phyloP scores from a whole-genome alignment of 2,888 invertebrate species.

The Hedya salicella region DNA sequence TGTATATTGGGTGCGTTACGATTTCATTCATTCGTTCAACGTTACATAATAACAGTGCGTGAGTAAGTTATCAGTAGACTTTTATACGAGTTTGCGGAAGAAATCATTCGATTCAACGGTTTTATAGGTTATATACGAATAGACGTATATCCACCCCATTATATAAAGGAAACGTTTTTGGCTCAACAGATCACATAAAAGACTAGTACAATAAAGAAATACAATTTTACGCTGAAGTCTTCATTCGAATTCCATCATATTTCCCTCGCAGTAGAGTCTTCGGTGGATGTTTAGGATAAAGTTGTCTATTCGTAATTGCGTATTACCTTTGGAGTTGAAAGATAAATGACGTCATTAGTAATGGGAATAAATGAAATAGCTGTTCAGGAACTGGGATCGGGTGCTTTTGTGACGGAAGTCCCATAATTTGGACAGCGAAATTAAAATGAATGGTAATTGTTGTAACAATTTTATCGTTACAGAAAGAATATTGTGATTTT shows the following conservation, averaged over 20 bases:
- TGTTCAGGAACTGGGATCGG: conserved; percentile 22
- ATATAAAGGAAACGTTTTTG: conserved; percentile 57
- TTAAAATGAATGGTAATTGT: too few species aligned
- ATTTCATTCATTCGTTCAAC: too few species aligned
- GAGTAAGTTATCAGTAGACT: too few species aligned
- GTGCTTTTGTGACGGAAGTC: conserved; percentile 1
- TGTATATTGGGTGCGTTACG: too few species aligned
- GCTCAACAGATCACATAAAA: conserved; percentile 61
- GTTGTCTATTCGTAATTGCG: conserved; percentile 46
- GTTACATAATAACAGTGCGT: too few species aligned
- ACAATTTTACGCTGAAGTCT: conserved; percentile 47
- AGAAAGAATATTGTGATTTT: too few species aligned
- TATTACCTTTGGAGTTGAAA: conserved; percentile 47
- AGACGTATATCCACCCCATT: conserved; percentile 49
- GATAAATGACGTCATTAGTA: conserved; percentile 50
- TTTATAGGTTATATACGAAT: too few species aligned
- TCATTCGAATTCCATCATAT: neutral
- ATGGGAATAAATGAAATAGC: conserved; percentile 27
- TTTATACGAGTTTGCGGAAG: too few species aligned
- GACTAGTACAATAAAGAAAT: conserved; percentile 52
- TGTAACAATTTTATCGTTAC: too few species aligned
- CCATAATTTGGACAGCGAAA: neutral
- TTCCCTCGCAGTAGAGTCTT: conserved; percentile 1
- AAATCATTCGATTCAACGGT: too few species aligned
- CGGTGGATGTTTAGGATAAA: conserved; percentile 9